Percentiles rank a stretch among this genome's conserved stretches.
Evolutionary conservation across 2,797 vertebrate species (phyloP).

Genomic region (Artibeus lituratus): DNA sequence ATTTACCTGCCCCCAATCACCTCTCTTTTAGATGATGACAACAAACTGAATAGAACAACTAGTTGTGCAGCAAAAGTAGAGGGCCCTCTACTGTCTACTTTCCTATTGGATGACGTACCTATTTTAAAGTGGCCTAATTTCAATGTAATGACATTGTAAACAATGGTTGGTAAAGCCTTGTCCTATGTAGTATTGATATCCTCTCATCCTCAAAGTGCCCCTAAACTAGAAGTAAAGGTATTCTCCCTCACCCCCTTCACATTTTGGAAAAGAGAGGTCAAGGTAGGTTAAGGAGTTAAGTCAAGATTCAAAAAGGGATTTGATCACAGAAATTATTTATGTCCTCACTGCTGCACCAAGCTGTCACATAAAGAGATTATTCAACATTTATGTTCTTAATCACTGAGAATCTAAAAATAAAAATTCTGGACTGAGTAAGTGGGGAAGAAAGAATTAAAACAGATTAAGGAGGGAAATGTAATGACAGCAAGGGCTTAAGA

Average conservation of each 20-base stretch:
- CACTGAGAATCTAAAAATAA: constrained; percentile 25
- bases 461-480: constrained; percentile 21
- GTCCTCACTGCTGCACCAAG: neutral
- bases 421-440: neutral
- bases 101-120: neutral
- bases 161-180: neutral
- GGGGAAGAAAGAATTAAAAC: constrained; percentile 11
- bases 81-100: neutral
- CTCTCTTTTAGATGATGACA: neutral
- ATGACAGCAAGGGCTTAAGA: neutral
- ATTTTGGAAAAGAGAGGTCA: neutral
- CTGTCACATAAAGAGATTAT: constrained; percentile 7
- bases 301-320: neutral
- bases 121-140: neutral
- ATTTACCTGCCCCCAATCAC: neutral
- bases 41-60: neutral
- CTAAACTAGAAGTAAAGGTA: neutral
- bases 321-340: constrained; percentile 27
- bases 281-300: neutral
- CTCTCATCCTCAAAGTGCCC: neutral
- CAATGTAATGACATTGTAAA: neutral
- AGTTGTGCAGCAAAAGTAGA: neutral
- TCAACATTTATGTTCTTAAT: constrained; percentile 53
- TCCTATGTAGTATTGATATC: neutral
- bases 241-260: neutral